phyloP scores from a whole-genome alignment of 2,113 vertebrate genomes.

The Isurus oxyrinchus region DNA sequence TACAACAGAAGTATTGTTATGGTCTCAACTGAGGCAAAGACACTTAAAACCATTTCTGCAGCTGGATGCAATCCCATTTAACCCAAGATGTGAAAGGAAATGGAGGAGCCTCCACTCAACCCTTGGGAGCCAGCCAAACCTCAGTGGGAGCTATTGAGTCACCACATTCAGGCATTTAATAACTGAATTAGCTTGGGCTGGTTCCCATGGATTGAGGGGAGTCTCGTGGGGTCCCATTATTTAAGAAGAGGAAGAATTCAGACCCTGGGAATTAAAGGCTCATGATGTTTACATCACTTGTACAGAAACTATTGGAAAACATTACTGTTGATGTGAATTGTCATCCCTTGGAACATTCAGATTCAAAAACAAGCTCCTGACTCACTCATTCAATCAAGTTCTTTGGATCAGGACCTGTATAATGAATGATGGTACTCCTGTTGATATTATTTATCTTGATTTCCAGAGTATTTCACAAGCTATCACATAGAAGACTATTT shows the following conservation, averaged over 20 bases:
- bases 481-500: neutral
- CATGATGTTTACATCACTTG: neutral
- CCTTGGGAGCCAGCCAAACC: neutral
- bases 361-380: neutral
- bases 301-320: neutral
- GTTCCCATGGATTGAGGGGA: neutral
- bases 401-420: neutral
- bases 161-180: neutral
- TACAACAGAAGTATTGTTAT: neutral
- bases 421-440: neutral
- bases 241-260: neutral
- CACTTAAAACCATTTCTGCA: neutral
- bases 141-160: neutral
- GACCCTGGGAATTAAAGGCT: neutral
- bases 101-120: neutral
- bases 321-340: neutral
- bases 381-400: neutral
- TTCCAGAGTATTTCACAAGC: neutral
- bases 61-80: neutral
- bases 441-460: neutral
- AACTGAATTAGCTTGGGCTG: neutral
- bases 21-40: neutral
- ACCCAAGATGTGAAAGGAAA: neutral
- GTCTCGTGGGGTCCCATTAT: neutral
- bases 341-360: neutral